Percentiles rank a stretch among this genome's conserved stretches.
Conservation (phyloP, 1,140 invertebrate genomes). For the Cydia strobilella region DNA sequence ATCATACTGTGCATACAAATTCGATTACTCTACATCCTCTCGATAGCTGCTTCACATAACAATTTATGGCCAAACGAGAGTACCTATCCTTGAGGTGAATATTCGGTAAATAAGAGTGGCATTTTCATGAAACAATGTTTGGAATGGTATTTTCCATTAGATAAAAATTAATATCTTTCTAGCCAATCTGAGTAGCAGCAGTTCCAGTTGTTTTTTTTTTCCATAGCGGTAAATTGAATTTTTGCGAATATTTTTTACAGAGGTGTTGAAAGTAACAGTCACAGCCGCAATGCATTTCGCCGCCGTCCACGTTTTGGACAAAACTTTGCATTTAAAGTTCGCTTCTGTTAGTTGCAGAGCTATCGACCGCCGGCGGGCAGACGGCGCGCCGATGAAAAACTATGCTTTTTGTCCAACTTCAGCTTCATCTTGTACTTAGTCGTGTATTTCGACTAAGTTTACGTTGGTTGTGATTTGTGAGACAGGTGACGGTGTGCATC, state of each 20-base stretch:
- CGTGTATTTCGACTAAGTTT: constrained; percentile 37
- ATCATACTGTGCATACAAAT: constrained; percentile 25
- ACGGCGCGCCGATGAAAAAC: constrained; percentile 71
- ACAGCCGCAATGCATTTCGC: constrained; percentile 3
- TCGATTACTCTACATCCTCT: constrained; percentile 24
- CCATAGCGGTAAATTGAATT: not conserved
- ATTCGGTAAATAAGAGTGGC: not conserved
- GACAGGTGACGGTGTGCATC: not conserved
- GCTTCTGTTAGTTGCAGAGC: constrained; percentile 38
- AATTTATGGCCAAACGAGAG: constrained; percentile 21
- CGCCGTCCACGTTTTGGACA: constrained; percentile 35
- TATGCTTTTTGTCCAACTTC: constrained; percentile 66
- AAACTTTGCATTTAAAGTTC: constrained; percentile 31
- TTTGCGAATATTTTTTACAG: not conserved
- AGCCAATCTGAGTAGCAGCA: not conserved
- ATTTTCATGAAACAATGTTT: not conserved
- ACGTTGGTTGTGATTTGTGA: constrained; percentile 33
- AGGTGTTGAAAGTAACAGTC: not conserved
- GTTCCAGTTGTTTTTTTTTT: not conserved
- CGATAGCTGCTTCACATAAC: constrained; percentile 10
- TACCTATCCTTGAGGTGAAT: not conserved
- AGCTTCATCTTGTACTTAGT: constrained; percentile 39
- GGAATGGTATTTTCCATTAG: not conserved
- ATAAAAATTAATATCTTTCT: not conserved
- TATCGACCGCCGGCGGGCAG: constrained; percentile 68